Evolutionary conservation across 1,140 invertebrate genomes (phyloP).

Genomic region (Diorhabda carinulata): DNA sequence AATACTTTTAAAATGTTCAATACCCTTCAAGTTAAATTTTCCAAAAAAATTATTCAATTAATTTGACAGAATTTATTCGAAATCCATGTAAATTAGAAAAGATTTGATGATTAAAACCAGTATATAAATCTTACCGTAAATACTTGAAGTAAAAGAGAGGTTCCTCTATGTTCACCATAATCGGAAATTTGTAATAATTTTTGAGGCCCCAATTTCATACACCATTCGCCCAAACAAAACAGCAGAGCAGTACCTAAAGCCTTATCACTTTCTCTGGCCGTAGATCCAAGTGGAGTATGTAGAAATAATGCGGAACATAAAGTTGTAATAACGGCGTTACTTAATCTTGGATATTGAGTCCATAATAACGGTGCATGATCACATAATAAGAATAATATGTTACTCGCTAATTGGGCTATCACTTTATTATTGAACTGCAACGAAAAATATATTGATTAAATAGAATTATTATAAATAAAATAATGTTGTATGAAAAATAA

Average conservation of each 20-base stretch:
- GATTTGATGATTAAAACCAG: too few species aligned
- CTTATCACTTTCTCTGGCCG: conserved; percentile 59
- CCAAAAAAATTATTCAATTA: too few species aligned
- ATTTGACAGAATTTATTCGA: too few species aligned
- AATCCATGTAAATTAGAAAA: too few species aligned
- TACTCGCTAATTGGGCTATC: conserved; percentile 83
- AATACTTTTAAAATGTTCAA: too few species aligned
- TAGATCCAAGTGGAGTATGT: conserved; percentile 36
- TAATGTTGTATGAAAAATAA: too few species aligned
- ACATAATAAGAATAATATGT: conserved; percentile 74
- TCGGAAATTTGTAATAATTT: conserved; percentile 49
- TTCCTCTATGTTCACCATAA: conserved; percentile 47
- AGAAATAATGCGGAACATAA: conserved; percentile 53
- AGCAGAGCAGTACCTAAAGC: conserved; percentile 77
- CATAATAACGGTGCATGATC: conserved; percentile 75
- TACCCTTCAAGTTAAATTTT: too few species aligned
- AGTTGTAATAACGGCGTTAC: conserved; percentile 63
- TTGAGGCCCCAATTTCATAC: conserved; percentile 66
- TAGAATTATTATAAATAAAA: neutral
- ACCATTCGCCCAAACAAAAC: conserved; percentile 90
- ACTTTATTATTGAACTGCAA: conserved; percentile 76
- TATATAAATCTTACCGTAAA: conserved; percentile 52
- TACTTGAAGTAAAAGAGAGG: conserved; percentile 58
- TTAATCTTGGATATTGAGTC: conserved; percentile 72
- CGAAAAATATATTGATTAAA: neutral